These are phyloP conservation scores for Ceyx erithaca DNA, from an alignment of 2,797 vertebrate genomes.

Conservation along the genomic window DNA sequence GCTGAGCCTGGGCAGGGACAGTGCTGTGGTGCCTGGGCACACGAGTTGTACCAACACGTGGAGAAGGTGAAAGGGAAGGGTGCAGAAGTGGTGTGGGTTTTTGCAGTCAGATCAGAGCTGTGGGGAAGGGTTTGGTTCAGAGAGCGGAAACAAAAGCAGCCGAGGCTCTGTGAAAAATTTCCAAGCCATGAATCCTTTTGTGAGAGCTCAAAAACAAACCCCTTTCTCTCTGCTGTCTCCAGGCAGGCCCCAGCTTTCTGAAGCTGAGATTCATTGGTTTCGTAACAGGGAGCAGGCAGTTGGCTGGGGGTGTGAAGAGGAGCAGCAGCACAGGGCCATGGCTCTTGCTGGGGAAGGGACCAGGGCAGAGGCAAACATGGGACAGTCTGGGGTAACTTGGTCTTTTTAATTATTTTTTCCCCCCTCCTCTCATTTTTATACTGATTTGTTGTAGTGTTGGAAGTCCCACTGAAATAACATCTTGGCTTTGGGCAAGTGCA, in stretches of 20 bases:
- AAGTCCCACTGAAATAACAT: neutral
- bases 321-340: neutral
- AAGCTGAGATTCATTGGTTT: neutral
- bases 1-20: rapidly evolving
- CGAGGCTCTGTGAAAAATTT: neutral
- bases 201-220: neutral
- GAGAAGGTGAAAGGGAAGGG: neutral
- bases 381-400: neutral
- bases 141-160: constrained; percentile 26
- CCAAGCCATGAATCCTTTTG: constrained; percentile 29
- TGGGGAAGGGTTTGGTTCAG: neutral
- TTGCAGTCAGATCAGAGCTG: rapidly evolving
- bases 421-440: rapidly evolving
- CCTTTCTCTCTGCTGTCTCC: neutral
- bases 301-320: neutral
- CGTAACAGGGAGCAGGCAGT: rapidly evolving
- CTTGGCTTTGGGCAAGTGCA: neutral
- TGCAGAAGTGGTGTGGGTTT: neutral
- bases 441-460: neutral
- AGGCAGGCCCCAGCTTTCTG: neutral
- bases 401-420: rapidly evolving
- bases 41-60: neutral
- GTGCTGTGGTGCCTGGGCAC: rapidly evolving
- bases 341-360: neutral
- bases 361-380: rapidly evolving